phyloP scores from a whole-genome alignment of 2,888 invertebrate species.

The Andrena flavipes region DNA sequence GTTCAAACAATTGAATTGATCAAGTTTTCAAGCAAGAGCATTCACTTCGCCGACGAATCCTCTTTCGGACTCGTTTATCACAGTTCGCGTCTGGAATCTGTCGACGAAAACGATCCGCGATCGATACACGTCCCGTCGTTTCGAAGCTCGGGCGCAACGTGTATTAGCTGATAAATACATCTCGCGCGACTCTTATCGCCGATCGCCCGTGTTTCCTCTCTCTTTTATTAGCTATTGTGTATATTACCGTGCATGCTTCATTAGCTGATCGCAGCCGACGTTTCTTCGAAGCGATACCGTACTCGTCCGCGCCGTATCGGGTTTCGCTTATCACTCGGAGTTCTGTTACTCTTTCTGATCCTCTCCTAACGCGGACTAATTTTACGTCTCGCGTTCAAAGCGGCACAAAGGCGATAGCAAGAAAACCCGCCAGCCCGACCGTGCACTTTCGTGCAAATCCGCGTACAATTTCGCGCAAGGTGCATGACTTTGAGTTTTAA shows the following conservation, averaged over 20 bases:
- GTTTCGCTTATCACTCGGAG: slow-evolving; percentile 45
- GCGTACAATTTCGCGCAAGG: slow-evolving; percentile 19
- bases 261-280: slow-evolving; percentile 67
- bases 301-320: slow-evolving; percentile 60
- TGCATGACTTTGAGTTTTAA: slow-evolving; percentile 25
- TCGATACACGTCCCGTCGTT: slow-evolving; percentile 26
- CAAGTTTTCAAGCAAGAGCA: not conserved
- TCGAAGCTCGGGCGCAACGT: slow-evolving; percentile 1
- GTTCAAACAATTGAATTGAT: not conserved
- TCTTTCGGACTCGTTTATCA: slow-evolving; percentile 7
- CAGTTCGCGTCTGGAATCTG: slow-evolving; percentile 30
- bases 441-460: slow-evolving; percentile 26
- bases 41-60: not conserved
- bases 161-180: slow-evolving; percentile 29
- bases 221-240: slow-evolving; percentile 55
- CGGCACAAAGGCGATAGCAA: slow-evolving; percentile 29
- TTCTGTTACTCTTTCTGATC: slow-evolving; percentile 36
- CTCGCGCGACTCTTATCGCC: slow-evolving; percentile 60
- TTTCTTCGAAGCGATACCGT: slow-evolving; percentile 70
- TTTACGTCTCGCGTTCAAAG: too few species aligned
- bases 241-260: slow-evolving; percentile 66
- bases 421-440: not conserved
- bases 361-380: slow-evolving; percentile 22
- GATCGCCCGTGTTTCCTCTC: slow-evolving; percentile 53
- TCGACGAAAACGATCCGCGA: slow-evolving; percentile 43